Percentiles rank a stretch among this genome's conserved stretches.
Conservation (phyloP, 2,888 invertebrate genomes). For the Ommatoiulus sabulosus region DNA sequence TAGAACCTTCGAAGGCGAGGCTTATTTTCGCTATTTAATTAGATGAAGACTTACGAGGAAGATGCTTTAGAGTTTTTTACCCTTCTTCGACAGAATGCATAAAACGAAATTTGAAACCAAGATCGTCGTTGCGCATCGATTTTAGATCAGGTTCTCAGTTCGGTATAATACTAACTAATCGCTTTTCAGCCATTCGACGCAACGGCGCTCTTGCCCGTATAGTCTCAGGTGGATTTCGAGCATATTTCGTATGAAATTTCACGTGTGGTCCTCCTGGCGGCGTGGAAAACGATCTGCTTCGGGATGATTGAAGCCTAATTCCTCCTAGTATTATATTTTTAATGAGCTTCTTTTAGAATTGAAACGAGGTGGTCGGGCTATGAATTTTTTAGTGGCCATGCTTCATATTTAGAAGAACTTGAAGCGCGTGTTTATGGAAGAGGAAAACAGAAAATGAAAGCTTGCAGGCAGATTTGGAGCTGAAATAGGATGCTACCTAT, state of each 20-base stretch:
- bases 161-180: neutral
- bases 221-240: neutral
- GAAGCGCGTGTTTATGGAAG: too few species aligned
- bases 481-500: too few species aligned
- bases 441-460: too few species aligned
- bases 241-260: neutral
- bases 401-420: neutral
- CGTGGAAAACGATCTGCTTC: neutral
- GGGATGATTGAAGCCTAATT: neutral
- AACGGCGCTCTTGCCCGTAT: neutral
- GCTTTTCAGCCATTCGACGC: neutral
- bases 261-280: neutral
- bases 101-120: neutral
- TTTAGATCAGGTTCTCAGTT: conserved; percentile 7
- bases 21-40: neutral
- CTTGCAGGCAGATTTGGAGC: too few species aligned
- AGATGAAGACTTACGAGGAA: neutral
- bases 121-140: neutral
- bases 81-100: neutral
- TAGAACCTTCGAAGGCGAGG: neutral
- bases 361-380: neutral
- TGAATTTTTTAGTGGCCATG: neutral
- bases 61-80: neutral
- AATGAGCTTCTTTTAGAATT: neutral
- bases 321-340: neutral